Evolutionary conservation across 30 jellyfish, hydroid and myxozoan species (phyloP), one percentile per base, ranked within the genome.

Genomic region (Nemopilema nomurai): DNA sequence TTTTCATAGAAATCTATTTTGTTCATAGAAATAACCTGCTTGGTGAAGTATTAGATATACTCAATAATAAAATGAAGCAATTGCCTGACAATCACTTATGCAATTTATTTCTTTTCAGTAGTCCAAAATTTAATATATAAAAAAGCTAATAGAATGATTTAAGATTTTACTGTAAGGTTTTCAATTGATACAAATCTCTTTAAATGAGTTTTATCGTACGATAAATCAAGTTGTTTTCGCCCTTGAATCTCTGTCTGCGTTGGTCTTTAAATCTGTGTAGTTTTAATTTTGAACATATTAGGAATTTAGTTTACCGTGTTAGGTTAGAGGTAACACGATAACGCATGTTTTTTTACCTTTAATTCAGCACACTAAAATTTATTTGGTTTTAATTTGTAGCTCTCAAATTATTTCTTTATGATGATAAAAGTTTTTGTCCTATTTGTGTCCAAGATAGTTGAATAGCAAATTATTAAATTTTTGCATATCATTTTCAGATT

Each of bases 81-180:
- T 74, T 74, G 84, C 84, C 73, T 74, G 84, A 32, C 51, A 72
- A 49, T 74, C 84, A 70, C 7, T 30, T 27, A 26, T 70, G 81
- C 65, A 29, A 70, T 29, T 70, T 68, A 68, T 23, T 68, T 8
- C 78, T 68, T 29, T 70, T 70, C 62, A 23, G 81, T 18, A 70
- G 81, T 28, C 81, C 28, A 70, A 70, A 41, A 41, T 41, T 41
- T 13, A 41, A 41, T 41, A n/a, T n/a, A n/a, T n/a, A 41, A 41
- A 41, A 41, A 3, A 41, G 57, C 57, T 41, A 41, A 41, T 41
- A 41, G 57, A 41, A 41, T 41, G 57, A 41, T 41, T 41, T 13
- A 3, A 41, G 57, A 41, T 41, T 6, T 13, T 41, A 41, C 57
- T 41, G 57, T 41, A 41, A 41, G 57, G 57, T 41, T 41, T 41